A percentile compares a stretch with the other conserved stretches of the same genome.
These are phyloP conservation scores for Hoplostethus atlanticus DNA, from an alignment of 2,797 vertebrate species.

Conservation along the genomic window DNA sequence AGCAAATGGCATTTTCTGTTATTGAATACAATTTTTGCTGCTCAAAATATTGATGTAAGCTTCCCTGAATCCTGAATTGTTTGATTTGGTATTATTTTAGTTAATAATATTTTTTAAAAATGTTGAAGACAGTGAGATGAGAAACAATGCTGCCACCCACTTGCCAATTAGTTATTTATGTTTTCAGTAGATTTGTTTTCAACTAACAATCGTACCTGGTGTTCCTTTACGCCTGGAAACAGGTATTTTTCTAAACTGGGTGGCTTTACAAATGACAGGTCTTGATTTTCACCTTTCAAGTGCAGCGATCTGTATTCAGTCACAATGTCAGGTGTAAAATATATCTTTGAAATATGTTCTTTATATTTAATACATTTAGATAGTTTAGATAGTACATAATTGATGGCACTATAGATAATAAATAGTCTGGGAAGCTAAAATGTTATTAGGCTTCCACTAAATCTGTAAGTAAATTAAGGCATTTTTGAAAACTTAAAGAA, in stretches of 20 bases:
- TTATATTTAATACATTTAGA: background rate
- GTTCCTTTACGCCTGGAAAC: constrained; percentile 29
- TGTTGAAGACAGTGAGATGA: background rate
- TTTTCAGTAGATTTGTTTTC: constrained; percentile 15
- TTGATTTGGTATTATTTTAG: no score
- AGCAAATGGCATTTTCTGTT: background rate
- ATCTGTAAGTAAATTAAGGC: background rate
- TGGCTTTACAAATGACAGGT: constrained; percentile 31
- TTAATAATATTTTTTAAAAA: no score
- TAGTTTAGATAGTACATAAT: background rate
- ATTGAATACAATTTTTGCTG: background rate
- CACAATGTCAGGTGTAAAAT: constrained; percentile 24
- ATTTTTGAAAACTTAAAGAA: background rate
- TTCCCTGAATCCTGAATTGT: background rate
- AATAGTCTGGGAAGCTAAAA: background rate
- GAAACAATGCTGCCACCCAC: background rate
- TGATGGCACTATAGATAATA: background rate
- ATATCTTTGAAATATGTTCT: constrained; percentile 9
- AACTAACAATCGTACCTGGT: background rate
- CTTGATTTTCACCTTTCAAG: constrained; percentile 32
- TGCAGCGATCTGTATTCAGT: constrained; percentile 17
- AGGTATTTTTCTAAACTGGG: background rate
- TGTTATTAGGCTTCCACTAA: background rate
- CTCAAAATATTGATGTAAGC: background rate
- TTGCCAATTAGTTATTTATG: background rate